Evolutionary conservation across 1,140 invertebrate genomes (phyloP).

Genomic region (Drosophila leontia): DNA sequence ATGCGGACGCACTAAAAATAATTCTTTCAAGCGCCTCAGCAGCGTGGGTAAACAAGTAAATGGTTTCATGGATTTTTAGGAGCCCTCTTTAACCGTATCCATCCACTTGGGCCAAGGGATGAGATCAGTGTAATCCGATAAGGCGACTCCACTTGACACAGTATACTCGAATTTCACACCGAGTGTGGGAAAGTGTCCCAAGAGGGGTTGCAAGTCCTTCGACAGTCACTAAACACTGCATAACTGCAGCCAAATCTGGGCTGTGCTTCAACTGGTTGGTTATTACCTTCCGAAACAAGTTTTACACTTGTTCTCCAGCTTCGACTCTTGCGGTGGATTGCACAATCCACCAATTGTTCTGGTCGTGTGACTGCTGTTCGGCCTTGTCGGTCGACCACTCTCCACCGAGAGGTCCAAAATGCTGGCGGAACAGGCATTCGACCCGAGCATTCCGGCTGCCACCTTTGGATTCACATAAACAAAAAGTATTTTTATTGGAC

Average conservation of each 20-base stretch:
- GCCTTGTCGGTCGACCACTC: slow-evolving; percentile 11
- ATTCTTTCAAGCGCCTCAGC: not conserved
- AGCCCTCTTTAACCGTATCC: not conserved
- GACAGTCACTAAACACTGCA: not conserved
- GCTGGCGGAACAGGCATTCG: slow-evolving; percentile 1
- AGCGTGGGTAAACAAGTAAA: not conserved
- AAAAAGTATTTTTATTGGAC: not conserved
- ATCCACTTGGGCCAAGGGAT: not conserved
- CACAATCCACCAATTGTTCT: slow-evolving; percentile 26
- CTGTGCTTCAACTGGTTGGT: not conserved
- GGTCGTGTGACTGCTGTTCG: not conserved
- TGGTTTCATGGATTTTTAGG: not conserved
- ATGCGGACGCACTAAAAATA: slow-evolving; percentile 34
- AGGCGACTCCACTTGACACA: slow-evolving; percentile 18
- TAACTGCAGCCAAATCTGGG: not conserved
- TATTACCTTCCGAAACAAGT: slow-evolving; percentile 11
- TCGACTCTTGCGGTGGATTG: slow-evolving; percentile 1
- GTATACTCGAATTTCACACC: slow-evolving; percentile 13
- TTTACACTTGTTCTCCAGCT: slow-evolving; percentile 11
- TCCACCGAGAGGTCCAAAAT: not conserved
- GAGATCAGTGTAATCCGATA: slow-evolving; percentile 9
- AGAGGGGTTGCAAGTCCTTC: slow-evolving; percentile 1
- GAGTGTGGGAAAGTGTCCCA: slow-evolving; percentile 11
- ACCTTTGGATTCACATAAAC: slow-evolving; percentile 13
- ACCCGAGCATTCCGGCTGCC: slow-evolving; percentile 9